Base-by-base conservation (phyloP, 2,888 invertebrate genomes). In the Petrolisthes cinctipes region DNA sequence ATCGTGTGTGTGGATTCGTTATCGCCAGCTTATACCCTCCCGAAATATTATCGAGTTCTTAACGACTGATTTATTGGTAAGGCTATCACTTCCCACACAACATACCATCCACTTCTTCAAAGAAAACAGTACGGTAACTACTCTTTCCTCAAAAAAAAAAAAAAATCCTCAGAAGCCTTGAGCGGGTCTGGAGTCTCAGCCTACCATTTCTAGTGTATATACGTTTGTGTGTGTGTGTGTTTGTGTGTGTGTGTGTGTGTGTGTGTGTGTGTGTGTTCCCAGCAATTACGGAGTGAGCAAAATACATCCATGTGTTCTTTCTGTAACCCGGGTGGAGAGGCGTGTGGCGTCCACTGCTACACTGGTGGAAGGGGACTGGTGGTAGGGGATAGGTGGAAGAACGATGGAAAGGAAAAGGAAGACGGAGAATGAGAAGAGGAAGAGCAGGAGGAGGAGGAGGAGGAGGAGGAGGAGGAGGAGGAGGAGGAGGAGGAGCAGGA, bases 1-100 rank as follows among this genome's bases (percentile, higher is more conserved):
- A 54, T 53, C 54, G 79, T 54, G 79, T 79, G 79, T 79, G 78
- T 56, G 79, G 53, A 54, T 79, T 53, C 54, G 79, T 56, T 14
- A 54, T 53, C 54, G 79, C 54, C 54, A 54, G 76, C 37, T 23
- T 76, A 7, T 76, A 51, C 37, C 3, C 17, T 61, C 61, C 17
- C 17, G 4, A 61, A 1, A 61, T 61, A 17, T 61, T 17, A 1
- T 9, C 61, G 37, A 37, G n/a, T n/a, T n/a, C n/a, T n/a, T n/a
- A n/a, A n/a, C n/a, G n/a, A n/a, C n/a, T n/a, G n/a, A n/a, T n/a
- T n/a, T n/a, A n/a, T n/a, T n/a, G n/a, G n/a, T n/a, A n/a, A n/a
- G n/a, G n/a, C n/a, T n/a, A n/a, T n/a, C n/a, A n/a, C n/a, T n/a
- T n/a, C n/a, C n/a, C n/a, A n/a, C n/a, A n/a, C n/a, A n/a, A n/a